A percentile compares a stretch with the other conserved stretches of the same genome.
These are phyloP conservation scores for Sebastolobus alascanus DNA, from an alignment of 2,797 vertebrate species.

Conservation along the genomic window DNA sequence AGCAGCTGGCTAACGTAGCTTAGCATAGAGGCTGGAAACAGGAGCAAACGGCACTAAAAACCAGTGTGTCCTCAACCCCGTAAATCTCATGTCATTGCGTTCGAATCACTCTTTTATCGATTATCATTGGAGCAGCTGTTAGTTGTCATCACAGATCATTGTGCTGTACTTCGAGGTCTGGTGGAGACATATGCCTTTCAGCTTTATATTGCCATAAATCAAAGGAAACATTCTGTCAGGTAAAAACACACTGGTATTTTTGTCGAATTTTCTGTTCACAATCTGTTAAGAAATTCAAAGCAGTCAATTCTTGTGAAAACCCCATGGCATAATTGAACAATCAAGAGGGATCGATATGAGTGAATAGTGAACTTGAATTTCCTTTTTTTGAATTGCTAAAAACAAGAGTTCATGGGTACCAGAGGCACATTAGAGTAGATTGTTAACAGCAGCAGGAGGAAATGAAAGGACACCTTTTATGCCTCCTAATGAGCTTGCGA, in stretches of 20 bases:
- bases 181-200: constrained; percentile 20
- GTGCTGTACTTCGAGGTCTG: constrained; percentile 12
- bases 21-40: neutral
- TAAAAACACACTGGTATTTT: neutral
- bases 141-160: constrained; percentile 23
- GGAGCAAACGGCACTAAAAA: neutral
- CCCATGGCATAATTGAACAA: constrained; percentile 1
- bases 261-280: neutral
- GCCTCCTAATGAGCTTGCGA: constrained; percentile 45
- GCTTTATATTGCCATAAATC: constrained; percentile 19
- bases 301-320: constrained; percentile 1
- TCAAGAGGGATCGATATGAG: constrained; percentile 25
- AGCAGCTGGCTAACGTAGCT: neutral
- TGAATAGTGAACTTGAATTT: constrained; percentile 6
- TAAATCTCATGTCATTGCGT: constrained; percentile 15
- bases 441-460: constrained; percentile 22
- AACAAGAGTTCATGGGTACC: constrained; percentile 8
- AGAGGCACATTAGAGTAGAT: neutral
- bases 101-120: constrained; percentile 30
- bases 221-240: constrained; percentile 9
- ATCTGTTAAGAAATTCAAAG: neutral
- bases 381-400: constrained; percentile 16
- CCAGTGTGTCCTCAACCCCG: neutral
- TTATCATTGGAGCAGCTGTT: constrained; percentile 18
- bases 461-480: constrained; percentile 48